Evolutionary conservation across 1,140 invertebrate genomes (phyloP).

Genomic region (Protaetia brevitarsis): DNA sequence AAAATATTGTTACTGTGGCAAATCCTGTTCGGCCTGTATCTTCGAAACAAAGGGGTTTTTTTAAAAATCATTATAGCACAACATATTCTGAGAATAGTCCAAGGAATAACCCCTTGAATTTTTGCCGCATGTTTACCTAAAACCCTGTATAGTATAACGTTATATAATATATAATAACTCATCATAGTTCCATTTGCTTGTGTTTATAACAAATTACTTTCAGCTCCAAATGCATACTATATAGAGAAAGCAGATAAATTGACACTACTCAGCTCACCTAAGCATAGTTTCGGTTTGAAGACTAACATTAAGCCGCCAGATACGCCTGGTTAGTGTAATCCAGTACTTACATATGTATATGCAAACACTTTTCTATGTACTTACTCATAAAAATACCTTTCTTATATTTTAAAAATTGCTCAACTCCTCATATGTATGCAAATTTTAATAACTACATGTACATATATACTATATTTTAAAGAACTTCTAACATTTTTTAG

Average conservation of each 20-base stretch:
- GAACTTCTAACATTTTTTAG: constrained; percentile 34
- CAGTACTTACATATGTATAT: neutral
- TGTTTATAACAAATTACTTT: neutral
- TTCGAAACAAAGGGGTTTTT: no score
- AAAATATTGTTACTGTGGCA: no score
- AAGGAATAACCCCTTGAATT: no score
- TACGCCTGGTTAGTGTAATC: constrained; percentile 52
- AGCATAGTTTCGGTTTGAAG: constrained; percentile 64
- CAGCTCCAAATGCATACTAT: neutral
- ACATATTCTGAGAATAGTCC: no score
- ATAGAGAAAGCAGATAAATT: constrained; percentile 6
- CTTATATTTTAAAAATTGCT: no score
- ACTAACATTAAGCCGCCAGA: constrained; percentile 55
- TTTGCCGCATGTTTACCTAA: neutral
- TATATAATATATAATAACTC: neutral
- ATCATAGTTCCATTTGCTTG: neutral
- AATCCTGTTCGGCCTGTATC: no score
- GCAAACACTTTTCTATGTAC: neutral
- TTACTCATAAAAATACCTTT: no score
- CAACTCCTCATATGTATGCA: no score
- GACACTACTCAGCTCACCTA: constrained; percentile 50
- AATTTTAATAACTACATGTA: no score
- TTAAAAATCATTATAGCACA: no score
- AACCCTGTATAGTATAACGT: neutral
- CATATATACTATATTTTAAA: neutral